phyloP scores from a whole-genome alignment of 1,140 invertebrate species.

The Drosophila yakuba region DNA sequence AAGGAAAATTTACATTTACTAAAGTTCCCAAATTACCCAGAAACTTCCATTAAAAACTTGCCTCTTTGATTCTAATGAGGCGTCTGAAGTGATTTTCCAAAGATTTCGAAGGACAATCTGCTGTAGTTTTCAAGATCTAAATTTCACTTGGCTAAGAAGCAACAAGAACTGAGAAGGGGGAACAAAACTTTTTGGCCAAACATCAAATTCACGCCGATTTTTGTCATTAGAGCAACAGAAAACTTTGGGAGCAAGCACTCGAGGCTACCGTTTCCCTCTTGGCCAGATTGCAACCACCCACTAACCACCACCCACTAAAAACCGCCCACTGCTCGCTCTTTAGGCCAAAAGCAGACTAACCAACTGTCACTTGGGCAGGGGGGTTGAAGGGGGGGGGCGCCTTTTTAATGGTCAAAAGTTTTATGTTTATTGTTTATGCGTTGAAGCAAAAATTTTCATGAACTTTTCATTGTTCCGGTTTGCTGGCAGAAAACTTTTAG shows the following conservation, averaged over 20 bases:
- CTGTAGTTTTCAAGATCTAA: slow-evolving; percentile 43
- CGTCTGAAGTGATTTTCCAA: slow-evolving; percentile 20
- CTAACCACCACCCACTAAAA: neutral
- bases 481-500: slow-evolving; percentile 75
- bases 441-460: slow-evolving; percentile 82
- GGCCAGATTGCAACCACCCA: neutral
- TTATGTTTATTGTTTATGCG: slow-evolving; percentile 83
- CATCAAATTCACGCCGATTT: slow-evolving; percentile 80
- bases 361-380: slow-evolving; percentile 59
- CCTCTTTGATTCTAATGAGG: slow-evolving; percentile 6
- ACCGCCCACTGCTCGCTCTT: neutral
- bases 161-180: slow-evolving; percentile 18
- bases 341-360: slow-evolving; percentile 35
- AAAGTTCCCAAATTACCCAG: neutral
- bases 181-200: slow-evolving; percentile 54
- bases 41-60: neutral
- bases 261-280: slow-evolving; percentile 30
- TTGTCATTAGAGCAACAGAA: slow-evolving; percentile 74
- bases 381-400: slow-evolving; percentile 23
- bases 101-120: slow-evolving; percentile 32
- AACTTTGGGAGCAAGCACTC: slow-evolving; percentile 54
- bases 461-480: slow-evolving; percentile 83
- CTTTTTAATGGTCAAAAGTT: slow-evolving; percentile 82
- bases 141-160: slow-evolving; percentile 35
- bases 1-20: neutral